phyloP scores from a whole-genome alignment of 1,140 invertebrate species.

The Lordiphosa mommai region DNA sequence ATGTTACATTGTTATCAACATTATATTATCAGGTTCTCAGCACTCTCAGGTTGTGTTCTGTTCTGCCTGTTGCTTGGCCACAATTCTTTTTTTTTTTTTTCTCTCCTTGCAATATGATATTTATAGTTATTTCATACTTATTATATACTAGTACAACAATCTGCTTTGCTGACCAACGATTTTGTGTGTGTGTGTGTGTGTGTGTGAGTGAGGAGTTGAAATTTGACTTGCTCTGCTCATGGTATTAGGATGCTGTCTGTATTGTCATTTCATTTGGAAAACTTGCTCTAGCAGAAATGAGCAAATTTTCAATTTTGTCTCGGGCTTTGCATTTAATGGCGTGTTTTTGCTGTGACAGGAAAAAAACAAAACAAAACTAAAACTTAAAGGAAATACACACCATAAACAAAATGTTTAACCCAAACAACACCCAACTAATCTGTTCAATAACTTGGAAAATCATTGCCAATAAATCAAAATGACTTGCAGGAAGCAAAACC shows the following conservation, averaged over 20 bases:
- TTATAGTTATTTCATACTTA: constrained; percentile 74
- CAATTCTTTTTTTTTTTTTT: constrained; percentile 27
- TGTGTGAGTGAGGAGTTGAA: constrained; percentile 11
- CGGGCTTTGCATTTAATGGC: constrained; percentile 61
- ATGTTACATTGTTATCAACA: constrained; percentile 27
- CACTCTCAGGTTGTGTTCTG: constrained; percentile 12
- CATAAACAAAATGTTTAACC: constrained; percentile 20
- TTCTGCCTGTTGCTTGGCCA: constrained; percentile 43
- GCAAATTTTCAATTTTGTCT: constrained; percentile 66
- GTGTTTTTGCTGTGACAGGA: not conserved
- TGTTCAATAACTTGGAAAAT: constrained; percentile 78
- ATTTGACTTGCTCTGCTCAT: constrained; percentile 51
- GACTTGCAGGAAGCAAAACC: constrained; percentile 58
- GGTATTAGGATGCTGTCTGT: constrained; percentile 6
- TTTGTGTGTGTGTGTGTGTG: no score
- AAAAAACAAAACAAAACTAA: constrained; percentile 46
- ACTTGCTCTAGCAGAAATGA: constrained; percentile 59
- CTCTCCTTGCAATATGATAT: constrained; percentile 74
- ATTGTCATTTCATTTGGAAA: constrained; percentile 72
- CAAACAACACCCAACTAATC: constrained; percentile 72
- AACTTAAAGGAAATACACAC: constrained; percentile 48
- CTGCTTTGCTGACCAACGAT: constrained; percentile 30
- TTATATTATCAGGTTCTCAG: constrained; percentile 23
- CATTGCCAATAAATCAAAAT: constrained; percentile 78
- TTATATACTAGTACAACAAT: constrained; percentile 53